phyloP scores from a whole-genome alignment of 2,113 vertebrate species.

The Brachirus orientalis region DNA sequence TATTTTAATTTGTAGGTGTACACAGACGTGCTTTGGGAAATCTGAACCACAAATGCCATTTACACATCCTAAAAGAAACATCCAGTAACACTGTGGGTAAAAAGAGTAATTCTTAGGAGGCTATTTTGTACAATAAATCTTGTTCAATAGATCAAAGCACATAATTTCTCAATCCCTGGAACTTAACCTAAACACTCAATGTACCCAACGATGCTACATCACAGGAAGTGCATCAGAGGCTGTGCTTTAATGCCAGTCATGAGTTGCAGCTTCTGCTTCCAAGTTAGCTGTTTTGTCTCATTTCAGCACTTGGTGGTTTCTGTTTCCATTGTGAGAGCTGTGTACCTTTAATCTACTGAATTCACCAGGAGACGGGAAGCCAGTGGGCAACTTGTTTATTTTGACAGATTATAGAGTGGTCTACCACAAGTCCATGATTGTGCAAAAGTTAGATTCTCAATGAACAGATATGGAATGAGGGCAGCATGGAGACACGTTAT shows the following conservation, averaged over 20 bases:
- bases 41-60: background rate
- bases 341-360: constrained; percentile 63
- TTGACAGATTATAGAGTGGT: constrained; percentile 67
- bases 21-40: background rate
- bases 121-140: background rate
- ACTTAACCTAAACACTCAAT: background rate
- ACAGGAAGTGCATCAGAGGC: constrained; percentile 7
- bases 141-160: no score
- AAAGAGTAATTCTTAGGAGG: background rate
- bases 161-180: background rate
- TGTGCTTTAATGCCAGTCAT: constrained; percentile 37
- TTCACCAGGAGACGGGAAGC: constrained; percentile 47
- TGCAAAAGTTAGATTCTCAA: constrained; percentile 41
- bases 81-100: background rate
- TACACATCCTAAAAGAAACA: background rate
- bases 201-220: background rate
- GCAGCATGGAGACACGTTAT: constrained; percentile 21
- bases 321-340: constrained; percentile 42
- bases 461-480: constrained; percentile 16
- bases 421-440: constrained; percentile 37
- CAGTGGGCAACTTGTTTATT: constrained; percentile 60
- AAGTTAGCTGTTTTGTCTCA: constrained; percentile 33
- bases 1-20: background rate
- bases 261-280: constrained; percentile 11
- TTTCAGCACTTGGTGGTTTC: constrained; percentile 46